Conservation (phyloP, 2,113 vertebrate species). For the Microcebus tavaratra region DNA sequence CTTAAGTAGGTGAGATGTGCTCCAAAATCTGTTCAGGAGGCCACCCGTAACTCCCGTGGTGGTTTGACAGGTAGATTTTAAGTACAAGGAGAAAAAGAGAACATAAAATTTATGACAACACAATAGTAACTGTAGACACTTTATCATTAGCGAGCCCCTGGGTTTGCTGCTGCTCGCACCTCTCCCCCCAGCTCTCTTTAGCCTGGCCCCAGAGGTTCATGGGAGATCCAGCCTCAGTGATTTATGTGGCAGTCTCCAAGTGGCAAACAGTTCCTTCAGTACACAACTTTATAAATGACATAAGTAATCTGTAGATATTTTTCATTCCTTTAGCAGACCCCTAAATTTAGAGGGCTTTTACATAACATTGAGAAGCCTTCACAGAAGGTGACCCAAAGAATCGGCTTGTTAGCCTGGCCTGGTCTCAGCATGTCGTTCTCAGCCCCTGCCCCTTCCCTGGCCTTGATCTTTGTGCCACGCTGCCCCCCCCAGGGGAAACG, state of each 20-base stretch:
- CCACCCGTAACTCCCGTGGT: no score
- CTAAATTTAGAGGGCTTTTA: neutral
- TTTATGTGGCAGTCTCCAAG: neutral
- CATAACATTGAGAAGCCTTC: neutral
- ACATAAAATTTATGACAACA: neutral
- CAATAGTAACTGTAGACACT: no score
- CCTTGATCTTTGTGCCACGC: neutral
- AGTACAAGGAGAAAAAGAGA: neutral
- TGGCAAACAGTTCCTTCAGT: neutral
- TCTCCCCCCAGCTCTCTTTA: neutral
- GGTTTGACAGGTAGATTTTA: neutral
- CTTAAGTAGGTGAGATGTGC: neutral
- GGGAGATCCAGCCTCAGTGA: neutral
- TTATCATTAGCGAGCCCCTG: neutral
- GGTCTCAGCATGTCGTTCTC: no score
- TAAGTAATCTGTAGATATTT: neutral
- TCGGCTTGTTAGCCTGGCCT: no score
- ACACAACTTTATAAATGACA: neutral
- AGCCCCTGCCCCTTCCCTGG: neutral
- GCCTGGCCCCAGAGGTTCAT: neutral
- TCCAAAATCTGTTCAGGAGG: neutral
- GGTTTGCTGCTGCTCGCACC: neutral
- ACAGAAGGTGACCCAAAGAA: neutral
- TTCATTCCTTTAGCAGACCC: neutral
- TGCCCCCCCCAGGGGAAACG: neutral